Evolutionary conservation across 1,140 invertebrate species (phyloP), one percentile per base, ranked within the genome.

Genomic region (Pseudomyrmex dendroicus): DNA sequence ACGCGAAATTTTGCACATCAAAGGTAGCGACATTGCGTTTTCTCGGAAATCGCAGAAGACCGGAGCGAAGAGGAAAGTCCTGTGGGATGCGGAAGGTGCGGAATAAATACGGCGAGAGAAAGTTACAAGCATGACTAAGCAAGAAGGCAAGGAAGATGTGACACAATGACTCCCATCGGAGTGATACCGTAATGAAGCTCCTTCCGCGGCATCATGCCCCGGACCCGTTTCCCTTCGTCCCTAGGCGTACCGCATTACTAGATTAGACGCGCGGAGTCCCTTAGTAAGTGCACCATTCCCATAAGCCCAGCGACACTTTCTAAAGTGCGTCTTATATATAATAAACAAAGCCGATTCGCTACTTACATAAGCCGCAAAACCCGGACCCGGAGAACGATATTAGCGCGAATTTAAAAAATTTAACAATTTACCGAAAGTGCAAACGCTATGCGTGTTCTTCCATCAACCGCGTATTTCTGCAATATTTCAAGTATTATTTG

Each of bases 91-190:
- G 66, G 52, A 72, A 84, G 70, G 76, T 73, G 70, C 84, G 72
- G 84, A 61, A 73, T 78, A 20, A 89, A 77, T 72, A 76, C 73
- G 61, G 67, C 66, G 86, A 82, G 87, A 84, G 87, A 84, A 84
- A 89, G 84, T 89, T 89, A 89, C 80, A 89, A 84, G 87, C 86
- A 89, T 89, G 88, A 89, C 84, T 89, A 86, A 88, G 83, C 86
- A 85, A 89, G 82, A 89, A 86, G 86, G 84, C 74, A 50, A 63
- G 87, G 85, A 89, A 88, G 84, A 89, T 82, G 74, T 74, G 88
- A 86, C 74, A 73, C 74, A 68, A 89, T 85, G 87, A 89, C 88
- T 89, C 88, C 88, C 88, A 89, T 87, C 78, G 88, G 88, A 89
- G 88, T 82, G 88, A 89, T 89, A 82, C 82, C 76, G 66, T 56